Conservation (phyloP, 1,140 invertebrate genomes). For the Ips typographus region DNA sequence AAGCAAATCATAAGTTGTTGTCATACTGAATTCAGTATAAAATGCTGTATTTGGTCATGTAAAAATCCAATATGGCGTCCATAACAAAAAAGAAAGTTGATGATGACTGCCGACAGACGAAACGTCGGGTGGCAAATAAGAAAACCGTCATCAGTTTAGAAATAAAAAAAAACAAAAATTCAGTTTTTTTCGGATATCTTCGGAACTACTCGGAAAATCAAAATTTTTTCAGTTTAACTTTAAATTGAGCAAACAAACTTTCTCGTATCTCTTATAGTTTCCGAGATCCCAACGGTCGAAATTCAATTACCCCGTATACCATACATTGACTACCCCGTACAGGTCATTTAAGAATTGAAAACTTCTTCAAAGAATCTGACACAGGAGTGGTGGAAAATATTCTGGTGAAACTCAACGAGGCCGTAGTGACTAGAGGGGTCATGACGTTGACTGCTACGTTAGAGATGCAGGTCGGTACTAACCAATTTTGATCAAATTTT, state of each 20-base stretch:
- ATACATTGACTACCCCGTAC: constrained; percentile 23
- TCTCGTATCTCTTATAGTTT: too few relatives aligned
- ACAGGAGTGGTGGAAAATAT: constrained; percentile 66
- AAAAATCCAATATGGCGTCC: too few relatives aligned
- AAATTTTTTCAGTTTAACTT: neutral
- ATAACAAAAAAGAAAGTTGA: too few relatives aligned
- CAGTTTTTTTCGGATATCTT: too few relatives aligned
- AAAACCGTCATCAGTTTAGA: too few relatives aligned
- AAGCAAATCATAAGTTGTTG: too few relatives aligned
- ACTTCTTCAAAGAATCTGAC: constrained; percentile 72
- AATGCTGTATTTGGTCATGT: too few relatives aligned
- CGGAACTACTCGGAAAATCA: too few relatives aligned
- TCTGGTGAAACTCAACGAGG: constrained; percentile 65
- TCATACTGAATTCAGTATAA: too few relatives aligned
- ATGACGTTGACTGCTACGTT: constrained; percentile 70
- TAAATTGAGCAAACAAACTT: too few relatives aligned
- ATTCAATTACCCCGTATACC: neutral
- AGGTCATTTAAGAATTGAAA: constrained; percentile 75
- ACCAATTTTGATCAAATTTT: neutral
- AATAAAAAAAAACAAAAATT: neutral
- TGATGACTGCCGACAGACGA: too few relatives aligned
- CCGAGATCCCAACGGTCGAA: neutral
- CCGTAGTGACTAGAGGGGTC: constrained; percentile 70
- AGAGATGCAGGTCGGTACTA: constrained; percentile 63
- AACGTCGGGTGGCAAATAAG: too few relatives aligned